A percentile compares a stretch with the other conserved stretches of the same genome.
Conservation (phyloP, 2,888 invertebrate species). For the Panopea generosa region DNA sequence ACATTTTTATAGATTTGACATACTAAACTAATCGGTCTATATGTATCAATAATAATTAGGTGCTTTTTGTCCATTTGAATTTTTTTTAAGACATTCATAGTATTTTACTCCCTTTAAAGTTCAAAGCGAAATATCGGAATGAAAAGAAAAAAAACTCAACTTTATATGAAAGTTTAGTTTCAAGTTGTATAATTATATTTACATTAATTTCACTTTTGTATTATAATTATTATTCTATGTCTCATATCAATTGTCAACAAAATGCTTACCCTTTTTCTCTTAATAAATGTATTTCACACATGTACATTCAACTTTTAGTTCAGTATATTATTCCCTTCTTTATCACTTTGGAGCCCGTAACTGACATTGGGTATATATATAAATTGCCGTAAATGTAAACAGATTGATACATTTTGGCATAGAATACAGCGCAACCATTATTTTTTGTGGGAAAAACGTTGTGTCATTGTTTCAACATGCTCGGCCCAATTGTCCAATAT, state of each 20-base stretch:
- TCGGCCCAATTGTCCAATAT: background rate
- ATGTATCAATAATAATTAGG: constrained; percentile 1
- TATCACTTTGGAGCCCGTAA: constrained; percentile 1
- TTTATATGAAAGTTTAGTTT: constrained; percentile 2
- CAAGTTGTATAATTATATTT: background rate
- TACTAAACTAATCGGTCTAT: background rate
- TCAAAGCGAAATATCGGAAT: no score
- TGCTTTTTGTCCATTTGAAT: constrained; percentile 2
- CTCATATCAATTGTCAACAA: constrained; percentile 2
- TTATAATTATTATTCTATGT: no score
- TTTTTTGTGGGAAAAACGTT: constrained; percentile 1
- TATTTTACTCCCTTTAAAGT: no score
- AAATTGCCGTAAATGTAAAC: background rate
- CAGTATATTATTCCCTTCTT: constrained; percentile 2
- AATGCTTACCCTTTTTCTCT: constrained; percentile 2
- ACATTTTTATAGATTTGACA: no score
- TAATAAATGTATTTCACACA: constrained; percentile 1
- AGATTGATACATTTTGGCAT: no score
- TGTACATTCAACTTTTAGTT: constrained; percentile 1
- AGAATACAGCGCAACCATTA: constrained; percentile 3
- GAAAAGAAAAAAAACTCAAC: constrained; percentile 3
- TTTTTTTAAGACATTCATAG: no score
- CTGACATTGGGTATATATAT: constrained; percentile 3
- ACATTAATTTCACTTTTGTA: constrained; percentile 1
- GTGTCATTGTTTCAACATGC: constrained; percentile 2